Evolutionary conservation across 2,888 invertebrate genomes (phyloP).

Genomic region (Rugalucina vietnamica): DNA sequence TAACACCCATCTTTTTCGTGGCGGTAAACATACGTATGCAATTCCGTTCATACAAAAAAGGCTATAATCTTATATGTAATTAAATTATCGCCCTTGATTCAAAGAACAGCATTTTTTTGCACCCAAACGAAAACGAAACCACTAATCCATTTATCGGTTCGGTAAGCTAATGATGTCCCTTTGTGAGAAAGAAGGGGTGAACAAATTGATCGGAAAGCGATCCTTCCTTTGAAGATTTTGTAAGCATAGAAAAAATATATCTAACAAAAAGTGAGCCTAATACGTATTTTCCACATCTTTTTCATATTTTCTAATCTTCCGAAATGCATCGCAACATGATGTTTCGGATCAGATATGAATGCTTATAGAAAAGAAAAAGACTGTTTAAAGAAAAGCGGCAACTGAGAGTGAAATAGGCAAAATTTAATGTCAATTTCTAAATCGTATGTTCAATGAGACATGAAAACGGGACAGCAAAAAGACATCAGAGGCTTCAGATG

Average conservation of each 20-base stretch:
- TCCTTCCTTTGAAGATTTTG: background rate
- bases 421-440: constrained; percentile 49
- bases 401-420: background rate
- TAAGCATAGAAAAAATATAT: background rate
- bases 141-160: background rate
- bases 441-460: constrained; percentile 51
- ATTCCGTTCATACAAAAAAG: background rate
- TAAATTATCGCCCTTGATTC: constrained; percentile 36
- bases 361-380: background rate
- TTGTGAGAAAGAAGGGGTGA: background rate
- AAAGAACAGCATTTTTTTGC: constrained; percentile 21
- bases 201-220: background rate
- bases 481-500: constrained; percentile 40
- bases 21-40: background rate
- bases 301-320: background rate
- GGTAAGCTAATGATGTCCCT: background rate
- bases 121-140: background rate
- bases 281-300: background rate
- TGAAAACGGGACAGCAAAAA: constrained; percentile 42
- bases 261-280: background rate
- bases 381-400: background rate
- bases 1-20: background rate
- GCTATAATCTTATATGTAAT: constrained; percentile 36
- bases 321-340: background rate
- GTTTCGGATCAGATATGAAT: background rate